phyloP scores from a whole-genome alignment of 2,797 vertebrate species.

The Tamandua tetradactyla region DNA sequence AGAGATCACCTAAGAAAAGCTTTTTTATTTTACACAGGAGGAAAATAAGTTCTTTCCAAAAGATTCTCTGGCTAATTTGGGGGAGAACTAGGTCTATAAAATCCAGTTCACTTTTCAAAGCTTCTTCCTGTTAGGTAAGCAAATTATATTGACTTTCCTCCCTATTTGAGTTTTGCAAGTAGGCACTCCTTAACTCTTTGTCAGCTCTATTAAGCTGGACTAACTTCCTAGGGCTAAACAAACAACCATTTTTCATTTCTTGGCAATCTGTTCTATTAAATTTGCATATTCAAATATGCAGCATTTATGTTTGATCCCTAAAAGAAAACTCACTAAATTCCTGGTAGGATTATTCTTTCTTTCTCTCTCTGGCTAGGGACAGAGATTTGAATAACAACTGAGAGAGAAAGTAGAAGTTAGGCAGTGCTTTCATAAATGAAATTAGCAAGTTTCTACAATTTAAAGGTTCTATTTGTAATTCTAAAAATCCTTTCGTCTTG shows the following conservation, averaged over 20 bases:
- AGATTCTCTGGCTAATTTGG: neutral
- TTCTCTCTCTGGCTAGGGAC: constrained; percentile 62
- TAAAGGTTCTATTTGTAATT: constrained; percentile 87
- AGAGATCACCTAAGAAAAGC: neutral
- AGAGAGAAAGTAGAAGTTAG: constrained; percentile 77
- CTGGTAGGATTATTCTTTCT: constrained; percentile 72
- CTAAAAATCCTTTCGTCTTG: constrained; percentile 80
- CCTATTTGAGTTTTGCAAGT: constrained; percentile 58
- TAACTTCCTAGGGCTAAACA: constrained; percentile 76
- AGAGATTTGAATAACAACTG: constrained; percentile 82
- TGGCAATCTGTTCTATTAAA: constrained; percentile 71
- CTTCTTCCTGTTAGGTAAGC: constrained; percentile 55
- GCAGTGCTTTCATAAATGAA: constrained; percentile 81
- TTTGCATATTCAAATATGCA: constrained; percentile 79
- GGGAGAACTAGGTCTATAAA: constrained; percentile 20
- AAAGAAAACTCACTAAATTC: constrained; percentile 79
- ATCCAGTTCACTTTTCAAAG: constrained; percentile 17
- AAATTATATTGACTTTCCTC: constrained; percentile 54
- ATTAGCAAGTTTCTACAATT: constrained; percentile 86
- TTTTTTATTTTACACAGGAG: constrained; percentile 3
- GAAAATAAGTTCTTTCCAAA: neutral
- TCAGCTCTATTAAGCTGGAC: constrained; percentile 66
- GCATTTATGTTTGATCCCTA: constrained; percentile 69
- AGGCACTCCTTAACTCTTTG: constrained; percentile 71
- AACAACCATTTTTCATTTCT: constrained; percentile 76